These are phyloP conservation scores for Calidris pugnax DNA, from an alignment of 2,113 vertebrate genomes.

Conservation along the genomic window DNA sequence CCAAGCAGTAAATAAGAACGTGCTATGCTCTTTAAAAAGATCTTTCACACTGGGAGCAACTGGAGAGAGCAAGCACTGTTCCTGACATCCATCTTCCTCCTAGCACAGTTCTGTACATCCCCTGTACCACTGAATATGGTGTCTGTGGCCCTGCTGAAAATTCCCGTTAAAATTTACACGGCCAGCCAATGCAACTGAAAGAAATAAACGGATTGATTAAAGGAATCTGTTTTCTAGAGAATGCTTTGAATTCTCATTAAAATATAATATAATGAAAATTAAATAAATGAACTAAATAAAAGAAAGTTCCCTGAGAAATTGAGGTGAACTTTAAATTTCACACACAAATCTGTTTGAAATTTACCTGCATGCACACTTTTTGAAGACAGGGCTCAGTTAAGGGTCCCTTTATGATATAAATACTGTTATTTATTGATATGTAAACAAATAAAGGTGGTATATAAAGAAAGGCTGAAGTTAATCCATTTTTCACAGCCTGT, in stretches of 20 bases:
- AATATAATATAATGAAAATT: not conserved
- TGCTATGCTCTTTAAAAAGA: not conserved
- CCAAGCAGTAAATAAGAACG: not conserved
- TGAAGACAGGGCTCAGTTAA: not conserved
- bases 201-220: not conserved
- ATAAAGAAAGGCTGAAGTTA: not conserved
- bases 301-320: not conserved
- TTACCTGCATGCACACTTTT: rapidly evolving
- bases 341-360: not conserved
- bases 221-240: not conserved
- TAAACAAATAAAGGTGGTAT: not conserved
- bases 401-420: not conserved
- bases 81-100: not conserved
- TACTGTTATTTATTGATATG: not conserved
- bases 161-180: not conserved
- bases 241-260: not conserved
- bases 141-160: not conserved
- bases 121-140: not conserved
- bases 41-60: not conserved
- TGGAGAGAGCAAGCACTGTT: not conserved
- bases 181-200: not conserved
- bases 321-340: not conserved
- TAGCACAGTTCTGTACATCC: not conserved
- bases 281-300: not conserved
- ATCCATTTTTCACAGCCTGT: not conserved